Evolutionary conservation across 2,888 invertebrate species (phyloP), one percentile per base, ranked within the genome.

Genomic region (Cheiracanthium punctorium): DNA sequence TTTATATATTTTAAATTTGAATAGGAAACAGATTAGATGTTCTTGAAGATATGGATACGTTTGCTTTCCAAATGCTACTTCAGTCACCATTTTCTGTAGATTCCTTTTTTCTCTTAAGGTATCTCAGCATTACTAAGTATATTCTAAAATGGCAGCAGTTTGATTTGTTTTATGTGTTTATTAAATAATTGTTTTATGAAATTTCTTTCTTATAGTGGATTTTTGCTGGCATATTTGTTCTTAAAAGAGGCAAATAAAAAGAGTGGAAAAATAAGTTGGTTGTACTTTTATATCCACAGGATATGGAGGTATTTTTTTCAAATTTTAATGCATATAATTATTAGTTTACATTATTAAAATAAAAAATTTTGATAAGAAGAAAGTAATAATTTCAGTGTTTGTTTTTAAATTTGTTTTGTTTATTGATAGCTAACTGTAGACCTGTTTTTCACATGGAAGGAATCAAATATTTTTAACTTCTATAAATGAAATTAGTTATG

Each of bases 261-360:
- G 30, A 75, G 80, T 70, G 88, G 87, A 65, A 87, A 88, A 32
- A 76, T 89, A 29, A 87, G 70, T 65, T 82, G 88, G 82, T 4
- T 76, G 24, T 76, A 80, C 28, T 89, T 87, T 79, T 88, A 88
- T 69, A n/a, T 88, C n/a, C 89, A 89, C 65, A 82, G 89, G 32
- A 28, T 87, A 48, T 88, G 88, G 88, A 86, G 89, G 89, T 88
- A 87, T 70, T 33, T 69, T 30, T 73, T n/a, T n/a, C n/a, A n/a
- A n/a, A n/a, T n/a, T n/a, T n/a, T n/a, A n/a, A n/a, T n/a, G n/a
- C n/a, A n/a, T n/a, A n/a, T n/a, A n/a, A n/a, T n/a, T n/a, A n/a
- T n/a, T n/a, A n/a, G n/a, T n/a, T n/a, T n/a, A n/a, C n/a, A n/a
- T n/a, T n/a, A n/a, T n/a, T n/a, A n/a, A n/a, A n/a, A n/a, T n/a